A percentile compares a stretch with the other conserved stretches of the same genome.
phyloP scores from a whole-genome alignment of 2,797 vertebrate genomes.

The Ctenopoma multispine region DNA sequence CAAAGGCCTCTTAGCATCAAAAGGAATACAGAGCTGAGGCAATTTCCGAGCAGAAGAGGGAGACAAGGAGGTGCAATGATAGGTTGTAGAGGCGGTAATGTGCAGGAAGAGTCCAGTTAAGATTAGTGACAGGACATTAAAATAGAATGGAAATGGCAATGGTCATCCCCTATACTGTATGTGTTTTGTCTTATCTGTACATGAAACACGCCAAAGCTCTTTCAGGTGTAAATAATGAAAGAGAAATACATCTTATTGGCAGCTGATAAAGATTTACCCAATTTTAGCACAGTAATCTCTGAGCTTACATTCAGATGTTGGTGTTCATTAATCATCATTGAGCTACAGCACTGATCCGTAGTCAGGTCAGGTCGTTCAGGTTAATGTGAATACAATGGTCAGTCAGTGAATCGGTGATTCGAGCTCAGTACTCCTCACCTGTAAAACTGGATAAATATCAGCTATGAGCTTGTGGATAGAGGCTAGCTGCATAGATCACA shows the following conservation, averaged over 20 bases:
- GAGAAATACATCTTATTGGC: conserved; percentile 14
- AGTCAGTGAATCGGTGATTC: conserved; percentile 45
- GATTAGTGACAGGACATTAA: conserved; percentile 25
- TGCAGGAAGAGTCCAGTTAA: conserved; percentile 18
- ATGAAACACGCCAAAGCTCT: conserved; percentile 4
- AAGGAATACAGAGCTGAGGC: conserved; percentile 59
- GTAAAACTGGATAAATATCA: conserved; percentile 61
- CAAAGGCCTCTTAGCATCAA: conserved; percentile 80
- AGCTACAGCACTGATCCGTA: conserved; percentile 35
- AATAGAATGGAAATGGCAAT: conserved; percentile 16
- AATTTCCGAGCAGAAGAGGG: conserved; percentile 47
- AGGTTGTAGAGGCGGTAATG: conserved; percentile 19
- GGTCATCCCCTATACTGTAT: neutral
- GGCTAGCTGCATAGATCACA: conserved; percentile 19
- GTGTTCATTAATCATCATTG: conserved; percentile 62
- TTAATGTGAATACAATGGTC: conserved; percentile 72
- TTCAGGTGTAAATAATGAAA: conserved; percentile 24
- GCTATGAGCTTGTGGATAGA: conserved; percentile 29
- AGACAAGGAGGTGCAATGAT: conserved; percentile 13
- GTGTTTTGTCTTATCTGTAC: conserved; percentile 14
- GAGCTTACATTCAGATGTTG: conserved; percentile 22
- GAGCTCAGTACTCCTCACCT: conserved; percentile 44
- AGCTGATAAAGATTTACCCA: conserved; percentile 41
- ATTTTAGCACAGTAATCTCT: conserved; percentile 40
- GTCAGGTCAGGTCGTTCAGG: conserved; percentile 62